Percentiles rank a stretch among this genome's conserved stretches.
Conservation (phyloP, 2,113 vertebrate species). For the Diphyllodes magnificus region DNA sequence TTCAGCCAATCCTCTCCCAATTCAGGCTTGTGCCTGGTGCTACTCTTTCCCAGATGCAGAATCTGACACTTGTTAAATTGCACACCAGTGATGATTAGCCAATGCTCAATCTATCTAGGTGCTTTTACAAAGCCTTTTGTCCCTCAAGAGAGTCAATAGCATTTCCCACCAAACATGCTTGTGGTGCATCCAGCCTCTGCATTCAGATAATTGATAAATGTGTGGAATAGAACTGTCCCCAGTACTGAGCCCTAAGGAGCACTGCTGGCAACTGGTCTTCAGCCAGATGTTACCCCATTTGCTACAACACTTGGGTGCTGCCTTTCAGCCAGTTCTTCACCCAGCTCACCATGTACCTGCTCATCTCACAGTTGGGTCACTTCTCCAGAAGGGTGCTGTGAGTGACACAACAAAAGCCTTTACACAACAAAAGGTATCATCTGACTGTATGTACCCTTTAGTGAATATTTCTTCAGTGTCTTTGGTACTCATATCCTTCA, state of each 20-base stretch:
- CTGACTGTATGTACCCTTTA: background rate
- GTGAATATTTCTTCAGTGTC: background rate
- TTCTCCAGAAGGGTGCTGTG: background rate
- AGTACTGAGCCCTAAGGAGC: background rate
- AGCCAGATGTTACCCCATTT: background rate
- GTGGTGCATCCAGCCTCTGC: background rate
- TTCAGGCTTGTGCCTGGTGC: background rate
- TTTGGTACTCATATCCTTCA: background rate
- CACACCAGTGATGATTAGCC: no score
- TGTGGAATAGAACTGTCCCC: background rate
- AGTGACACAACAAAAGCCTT: background rate
- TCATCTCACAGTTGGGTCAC: background rate
- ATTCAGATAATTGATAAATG: background rate
- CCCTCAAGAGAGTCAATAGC: background rate
- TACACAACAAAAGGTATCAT: background rate
- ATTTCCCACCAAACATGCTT: background rate
- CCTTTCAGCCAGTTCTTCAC: background rate
- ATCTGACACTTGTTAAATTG: background rate
- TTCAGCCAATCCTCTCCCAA: fast-evolving
- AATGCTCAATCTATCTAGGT: background rate
- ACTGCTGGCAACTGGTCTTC: background rate
- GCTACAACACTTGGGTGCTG: background rate
- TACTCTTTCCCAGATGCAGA: background rate
- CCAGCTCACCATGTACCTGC: background rate
- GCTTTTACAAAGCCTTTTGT: background rate